Base-by-base conservation (phyloP, 2,113 vertebrate genomes). In the Cranoglanis bouderius region DNA sequence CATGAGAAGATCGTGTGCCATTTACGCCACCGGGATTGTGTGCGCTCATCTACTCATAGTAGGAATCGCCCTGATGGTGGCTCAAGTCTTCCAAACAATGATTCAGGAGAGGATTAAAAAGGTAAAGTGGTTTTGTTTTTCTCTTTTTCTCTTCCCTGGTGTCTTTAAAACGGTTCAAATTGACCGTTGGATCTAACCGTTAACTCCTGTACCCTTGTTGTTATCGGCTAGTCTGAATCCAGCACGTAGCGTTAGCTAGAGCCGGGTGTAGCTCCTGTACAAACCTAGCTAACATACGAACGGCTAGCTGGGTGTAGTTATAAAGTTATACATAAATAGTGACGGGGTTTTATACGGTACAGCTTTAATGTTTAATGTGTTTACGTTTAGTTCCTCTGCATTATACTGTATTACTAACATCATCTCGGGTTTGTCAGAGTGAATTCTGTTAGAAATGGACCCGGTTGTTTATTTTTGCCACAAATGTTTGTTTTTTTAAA, bases 21-120 rank as follows among this genome's bases (percentile, higher is more conserved):
- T 96, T 94, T 96, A 96, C 93, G 95, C 94, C 89, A 96, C 95
- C 86, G 96, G 95, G 7, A 95, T 96, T 91, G 94, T 95, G 90
- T 93, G 95, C 85, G 95, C 95, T 90, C 95, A 94, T 93, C 94
- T 96, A 82, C 94, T 96, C 59, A 96, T 96, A 0, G 90, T 96
- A 82, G 96, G 96, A 82, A 96, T 96, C 93, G 95, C 94, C 89
- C 92, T 96, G 92, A 92, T 96, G 63, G 94, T 96, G 92, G 95
- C 94, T 90, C 96, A 96, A 91, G 95, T 96, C 94, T 96, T 96
- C 92, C 96, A 96, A 91, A 96, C 95, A 63, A 92, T 95, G 93
- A 96, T 96, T 21, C 92, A 96, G 82, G 94, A 92, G 88, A 93
- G 95, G 77, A 87, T 96, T 83, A 96, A 96, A 92, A 93, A 96